Percentiles rank a stretch among this genome's conserved stretches.
Evolutionary conservation across 2,888 invertebrate genomes (phyloP).

Genomic region (Yponomeuta evonymella): DNA sequence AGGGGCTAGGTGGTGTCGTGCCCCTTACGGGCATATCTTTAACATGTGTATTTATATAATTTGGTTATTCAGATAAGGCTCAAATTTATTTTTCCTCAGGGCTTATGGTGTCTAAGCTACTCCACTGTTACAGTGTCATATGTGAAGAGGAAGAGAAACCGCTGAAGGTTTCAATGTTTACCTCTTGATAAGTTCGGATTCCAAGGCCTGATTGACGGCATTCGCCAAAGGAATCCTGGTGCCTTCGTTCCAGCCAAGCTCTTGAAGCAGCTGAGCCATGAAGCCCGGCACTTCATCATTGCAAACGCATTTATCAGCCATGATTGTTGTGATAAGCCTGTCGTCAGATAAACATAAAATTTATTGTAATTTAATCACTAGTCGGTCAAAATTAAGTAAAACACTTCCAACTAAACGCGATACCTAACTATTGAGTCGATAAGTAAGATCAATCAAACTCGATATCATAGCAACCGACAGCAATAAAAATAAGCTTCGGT

Average conservation of each 20-base stretch:
- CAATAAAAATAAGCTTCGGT: constrained; percentile 10
- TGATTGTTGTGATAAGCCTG: constrained; percentile 30
- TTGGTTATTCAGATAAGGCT: too few species aligned
- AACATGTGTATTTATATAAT: too few species aligned
- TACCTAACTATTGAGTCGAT: neutral
- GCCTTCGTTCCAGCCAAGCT: constrained; percentile 85
- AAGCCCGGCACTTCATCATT: constrained; percentile 39
- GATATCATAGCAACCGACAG: neutral
- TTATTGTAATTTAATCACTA: neutral
- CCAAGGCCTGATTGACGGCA: constrained; percentile 78
- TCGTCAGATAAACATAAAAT: constrained; percentile 21
- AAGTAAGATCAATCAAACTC: neutral
- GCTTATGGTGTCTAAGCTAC: too few species aligned
- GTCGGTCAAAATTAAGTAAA: neutral
- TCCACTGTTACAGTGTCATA: too few species aligned
- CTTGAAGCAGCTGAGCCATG: constrained; percentile 79
- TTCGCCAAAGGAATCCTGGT: constrained; percentile 88
- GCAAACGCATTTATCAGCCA: constrained; percentile 11
- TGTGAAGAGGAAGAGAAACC: neutral
- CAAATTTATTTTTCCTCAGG: too few species aligned
- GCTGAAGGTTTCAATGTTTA: neutral
- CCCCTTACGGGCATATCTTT: too few species aligned
- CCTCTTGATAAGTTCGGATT: constrained; percentile 36
- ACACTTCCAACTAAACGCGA: neutral
- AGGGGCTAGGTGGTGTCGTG: too few species aligned